These are phyloP conservation scores for Umimayanthus kanabou DNA, from an alignment of 92 coral and sea anemone species.

Conservation along the genomic window DNA sequence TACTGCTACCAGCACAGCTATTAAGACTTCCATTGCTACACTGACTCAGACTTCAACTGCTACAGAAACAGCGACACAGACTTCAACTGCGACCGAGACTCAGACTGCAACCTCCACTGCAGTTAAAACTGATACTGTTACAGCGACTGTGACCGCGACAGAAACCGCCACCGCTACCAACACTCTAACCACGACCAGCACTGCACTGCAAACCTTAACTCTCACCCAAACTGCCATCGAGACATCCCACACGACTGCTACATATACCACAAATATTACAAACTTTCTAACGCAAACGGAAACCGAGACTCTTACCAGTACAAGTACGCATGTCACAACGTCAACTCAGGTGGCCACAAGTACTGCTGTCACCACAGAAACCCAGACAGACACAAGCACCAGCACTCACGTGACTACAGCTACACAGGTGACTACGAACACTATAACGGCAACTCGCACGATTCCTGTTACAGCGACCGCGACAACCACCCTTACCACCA, in stretches of 20 bases:
- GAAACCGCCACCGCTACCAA: constrained; percentile 1
- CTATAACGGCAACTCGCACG: constrained; percentile 31
- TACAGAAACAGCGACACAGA: constrained; percentile 7
- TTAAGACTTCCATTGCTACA: not conserved
- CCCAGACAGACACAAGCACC: not conserved
- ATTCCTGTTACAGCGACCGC: constrained; percentile 24
- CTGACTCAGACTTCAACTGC: not conserved
- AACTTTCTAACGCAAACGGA: constrained; percentile 8
- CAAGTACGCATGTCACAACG: constrained; percentile 26
- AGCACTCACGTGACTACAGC: constrained; percentile 24
- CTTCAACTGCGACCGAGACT: not conserved
- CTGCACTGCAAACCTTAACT: not conserved
- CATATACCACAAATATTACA: not conserved
- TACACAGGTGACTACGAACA: constrained; percentile 1
- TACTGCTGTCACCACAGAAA: constrained; percentile 26
- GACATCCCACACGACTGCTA: not conserved
- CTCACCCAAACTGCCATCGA: constrained; percentile 11
- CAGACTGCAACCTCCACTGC: constrained; percentile 15
- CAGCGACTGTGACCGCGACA: not conserved
- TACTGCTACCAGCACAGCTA: not conserved
- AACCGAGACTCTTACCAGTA: constrained; percentile 17
- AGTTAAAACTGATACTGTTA: not conserved
- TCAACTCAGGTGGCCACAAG: constrained; percentile 17
- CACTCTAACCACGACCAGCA: constrained; percentile 4
- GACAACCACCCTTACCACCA: constrained; percentile 13